Evolutionary conservation across 1,140 invertebrate genomes (phyloP).

Genomic region (Portunus trituberculatus): DNA sequence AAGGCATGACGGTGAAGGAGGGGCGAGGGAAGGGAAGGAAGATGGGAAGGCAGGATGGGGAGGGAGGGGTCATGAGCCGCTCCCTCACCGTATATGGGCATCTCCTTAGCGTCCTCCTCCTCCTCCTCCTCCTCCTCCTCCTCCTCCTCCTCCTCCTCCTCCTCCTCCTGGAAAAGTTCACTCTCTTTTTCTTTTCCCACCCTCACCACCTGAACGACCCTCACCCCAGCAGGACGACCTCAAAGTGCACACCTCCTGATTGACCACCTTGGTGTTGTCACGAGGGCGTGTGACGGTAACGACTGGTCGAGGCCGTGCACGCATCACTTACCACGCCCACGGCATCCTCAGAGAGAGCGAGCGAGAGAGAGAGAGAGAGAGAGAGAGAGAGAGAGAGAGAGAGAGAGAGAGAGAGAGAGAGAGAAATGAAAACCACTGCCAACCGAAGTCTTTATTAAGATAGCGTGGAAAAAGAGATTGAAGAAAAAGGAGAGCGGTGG

Average conservation of each 20-base stretch:
- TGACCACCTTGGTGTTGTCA: no score
- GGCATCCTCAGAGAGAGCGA: background rate
- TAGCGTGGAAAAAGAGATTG: background rate
- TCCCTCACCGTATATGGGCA: background rate
- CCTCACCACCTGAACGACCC: background rate
- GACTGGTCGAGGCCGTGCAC: no score
- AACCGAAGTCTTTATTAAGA: no score
- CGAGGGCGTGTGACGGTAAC: no score
- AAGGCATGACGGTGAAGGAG: no score
- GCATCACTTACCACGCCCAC: no score
- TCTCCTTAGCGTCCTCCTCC: background rate
- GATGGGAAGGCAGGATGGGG: background rate
- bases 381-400: constrained; percentile 20
- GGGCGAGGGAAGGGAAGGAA: background rate
- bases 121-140: constrained; percentile 6
- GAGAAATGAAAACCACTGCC: background rate
- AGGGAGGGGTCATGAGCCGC: background rate
- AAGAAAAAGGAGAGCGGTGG: background rate
- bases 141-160: constrained; percentile 8
- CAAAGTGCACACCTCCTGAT: no score
- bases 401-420: constrained; percentile 15
- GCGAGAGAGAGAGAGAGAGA: background rate
- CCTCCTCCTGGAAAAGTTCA: background rate
- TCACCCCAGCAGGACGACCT: background rate
- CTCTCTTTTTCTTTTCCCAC: background rate